Evolutionary conservation across 2,797 vertebrate genomes (phyloP), one percentile per base, ranked within the genome.

Genomic region (Sparus aurata): DNA sequence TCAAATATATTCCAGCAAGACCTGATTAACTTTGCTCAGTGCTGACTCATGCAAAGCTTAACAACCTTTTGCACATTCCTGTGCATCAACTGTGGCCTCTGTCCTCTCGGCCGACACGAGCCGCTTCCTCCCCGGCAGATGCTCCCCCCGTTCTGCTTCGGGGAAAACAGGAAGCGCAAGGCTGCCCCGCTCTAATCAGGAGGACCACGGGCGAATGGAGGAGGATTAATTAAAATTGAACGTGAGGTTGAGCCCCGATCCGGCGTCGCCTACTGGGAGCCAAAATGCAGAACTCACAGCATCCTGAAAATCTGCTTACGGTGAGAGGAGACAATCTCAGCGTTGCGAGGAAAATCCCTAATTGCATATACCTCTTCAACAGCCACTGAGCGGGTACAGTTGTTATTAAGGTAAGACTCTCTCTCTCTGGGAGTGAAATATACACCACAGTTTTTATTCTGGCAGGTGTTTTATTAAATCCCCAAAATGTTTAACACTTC

Each of bases 171-270:
- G 74, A 87, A 73, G 69, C 3, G 22, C 64, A 70, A 63, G 65
- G 75, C 75, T 69, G 72, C 67, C 73, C 59, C 30, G 74, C 71
- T 85, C 71, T 80, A 83, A 85, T 87, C 81, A 86, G 38, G 63
- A 76, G 67, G 82, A 79, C 71, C 77, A 58, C 84, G 75, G 87
- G 83, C 83, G 6, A 53, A 47, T 50, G 59, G 67, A 69, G 64
- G 77, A 79, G 86, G 84, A 88, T 91, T 90, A 87, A 92, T 92
- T 90, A 88, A 93, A 91, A 88, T 72, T 60, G 81, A 91, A 78
- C 57, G 65, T 87, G 74, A 85, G 85, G 81, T 75, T 87, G 85
- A 85, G 64, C 74, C 69, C 69, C 74, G 69, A 85, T 83, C 75
- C 73, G 22, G 75, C 60, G 17, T 76, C 62, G 64, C 83, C 83